phyloP scores from a whole-genome alignment of 1,140 invertebrate genomes.

The Drosophila funebris region DNA sequence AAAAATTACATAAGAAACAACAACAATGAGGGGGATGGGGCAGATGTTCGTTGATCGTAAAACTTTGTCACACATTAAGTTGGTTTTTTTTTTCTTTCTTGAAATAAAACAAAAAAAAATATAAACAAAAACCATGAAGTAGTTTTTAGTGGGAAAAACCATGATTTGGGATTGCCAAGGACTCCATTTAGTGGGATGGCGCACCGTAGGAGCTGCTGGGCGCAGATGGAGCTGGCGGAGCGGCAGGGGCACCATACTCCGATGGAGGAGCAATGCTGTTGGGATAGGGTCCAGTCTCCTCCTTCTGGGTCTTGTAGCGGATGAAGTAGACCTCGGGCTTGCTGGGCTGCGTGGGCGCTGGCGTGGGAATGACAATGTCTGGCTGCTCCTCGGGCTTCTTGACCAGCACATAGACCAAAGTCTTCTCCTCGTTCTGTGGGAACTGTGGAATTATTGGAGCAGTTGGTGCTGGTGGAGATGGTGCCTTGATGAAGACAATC shows the following conservation, averaged over 20 bases:
- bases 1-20: constrained; percentile 62
- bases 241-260: constrained; percentile 84
- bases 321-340: constrained; percentile 95
- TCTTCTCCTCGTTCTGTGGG: constrained; percentile 93
- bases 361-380: constrained; percentile 90
- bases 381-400: constrained; percentile 94
- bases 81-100: constrained; percentile 34
- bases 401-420: constrained; percentile 94
- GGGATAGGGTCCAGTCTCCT: constrained; percentile 84
- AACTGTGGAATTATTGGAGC: constrained; percentile 90
- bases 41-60: constrained; percentile 50
- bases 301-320: constrained; percentile 91
- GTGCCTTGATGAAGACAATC: constrained; percentile 95
- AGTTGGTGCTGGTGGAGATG: constrained; percentile 90
- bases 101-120: constrained; percentile 51
- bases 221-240: constrained; percentile 75
- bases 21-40: constrained; percentile 32
- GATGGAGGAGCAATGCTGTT: constrained; percentile 84
- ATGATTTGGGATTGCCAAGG: constrained; percentile 33
- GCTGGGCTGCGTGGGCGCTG: constrained; percentile 91
- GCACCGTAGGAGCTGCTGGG: constrained; percentile 81
- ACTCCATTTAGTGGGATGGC: constrained; percentile 66
- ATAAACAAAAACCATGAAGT: constrained; percentile 54
- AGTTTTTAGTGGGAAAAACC: constrained; percentile 27
- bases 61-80: constrained; percentile 77